Evolutionary conservation across 2,888 invertebrate genomes (phyloP), one percentile per base, ranked within the genome.

Genomic region (Scaptomyza flava): DNA sequence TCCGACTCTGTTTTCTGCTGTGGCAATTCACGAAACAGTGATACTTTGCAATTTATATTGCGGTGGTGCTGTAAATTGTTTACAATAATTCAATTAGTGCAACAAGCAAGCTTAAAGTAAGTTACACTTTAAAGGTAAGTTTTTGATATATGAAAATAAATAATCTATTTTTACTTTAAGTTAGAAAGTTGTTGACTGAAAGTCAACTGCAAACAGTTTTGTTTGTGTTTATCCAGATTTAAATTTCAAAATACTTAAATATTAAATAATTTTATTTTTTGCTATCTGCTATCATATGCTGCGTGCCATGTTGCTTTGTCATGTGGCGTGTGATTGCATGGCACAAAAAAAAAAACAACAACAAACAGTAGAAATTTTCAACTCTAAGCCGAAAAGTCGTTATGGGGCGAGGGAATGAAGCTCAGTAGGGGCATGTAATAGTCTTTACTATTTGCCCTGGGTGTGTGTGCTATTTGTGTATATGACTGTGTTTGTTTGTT

Each of bases 401-500:
- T 1, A 14, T 14, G 38, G 8, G 7, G 38, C 38, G 1, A 8
- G n/a, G 30, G 17, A n/a, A 42, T 14, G 36, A 33, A 63, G 17
- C 11, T 12, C 14, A 58, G 20, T 50, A 46, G 72, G 72, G 68
- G 74, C 71, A 72, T 72, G 52, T 53, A 62, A 64, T 47, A 60
- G 72, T 60, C 76, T 59, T 75, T 57, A 70, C 48, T 64, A 59
- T 71, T 60, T 75, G 71, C 59, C 71, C 65, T 45, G 14, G 60
- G 64, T 69, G 59, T 60, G 59, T 60, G 33, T 34, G 20, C 58
- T 47, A 59, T 70, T 72, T 71, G 71, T 48, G 27, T 54, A 51
- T 48, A 33, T 47, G 64, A 33, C 53, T 48, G 34, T 42, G 51
- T 51, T 46, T 51, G 34, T 59, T 58, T 66, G 47, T 52, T 64